These are phyloP conservation scores for Lophotriccus pileatus DNA, from an alignment of 2,797 vertebrate genomes.

Conservation along the genomic window DNA sequence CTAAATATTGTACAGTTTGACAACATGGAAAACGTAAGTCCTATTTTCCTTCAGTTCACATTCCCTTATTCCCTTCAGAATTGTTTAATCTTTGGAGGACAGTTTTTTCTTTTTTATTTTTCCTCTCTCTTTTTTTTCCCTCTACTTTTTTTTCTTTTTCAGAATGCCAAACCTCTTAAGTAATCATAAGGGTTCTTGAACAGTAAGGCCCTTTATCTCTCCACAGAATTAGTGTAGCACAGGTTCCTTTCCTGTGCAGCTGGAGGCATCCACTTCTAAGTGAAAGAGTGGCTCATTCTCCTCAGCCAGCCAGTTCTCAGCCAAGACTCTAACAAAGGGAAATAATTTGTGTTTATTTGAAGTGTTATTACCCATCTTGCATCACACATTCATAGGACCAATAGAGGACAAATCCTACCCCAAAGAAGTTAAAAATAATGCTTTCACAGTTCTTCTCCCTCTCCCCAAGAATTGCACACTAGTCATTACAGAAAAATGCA, in stretches of 20 bases:
- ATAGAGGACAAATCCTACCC: neutral
- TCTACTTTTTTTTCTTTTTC: neutral
- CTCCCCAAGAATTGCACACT: neutral
- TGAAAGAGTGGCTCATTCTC: neutral
- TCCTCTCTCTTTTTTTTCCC: neutral
- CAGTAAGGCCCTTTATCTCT: neutral
- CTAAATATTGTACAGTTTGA: neutral
- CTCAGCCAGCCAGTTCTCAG: neutral
- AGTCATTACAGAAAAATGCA: neutral
- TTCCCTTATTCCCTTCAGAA: neutral
- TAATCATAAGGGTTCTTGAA: neutral
- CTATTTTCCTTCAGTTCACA: neutral
- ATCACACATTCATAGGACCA: neutral
- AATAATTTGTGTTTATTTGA: neutral
- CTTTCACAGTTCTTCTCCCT: neutral
- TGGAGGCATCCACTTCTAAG: neutral
- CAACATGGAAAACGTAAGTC: neutral
- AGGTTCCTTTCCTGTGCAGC: neutral
- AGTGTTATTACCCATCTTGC: neutral
- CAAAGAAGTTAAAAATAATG: neutral
- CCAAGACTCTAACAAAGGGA: neutral
- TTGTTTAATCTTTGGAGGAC: neutral
- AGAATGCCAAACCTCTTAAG: neutral
- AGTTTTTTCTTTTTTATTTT: too few species aligned
- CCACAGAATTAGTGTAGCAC: neutral